Evolutionary conservation across 2,888 invertebrate genomes (phyloP).

Genomic region (Rhamnusium bicolor): DNA sequence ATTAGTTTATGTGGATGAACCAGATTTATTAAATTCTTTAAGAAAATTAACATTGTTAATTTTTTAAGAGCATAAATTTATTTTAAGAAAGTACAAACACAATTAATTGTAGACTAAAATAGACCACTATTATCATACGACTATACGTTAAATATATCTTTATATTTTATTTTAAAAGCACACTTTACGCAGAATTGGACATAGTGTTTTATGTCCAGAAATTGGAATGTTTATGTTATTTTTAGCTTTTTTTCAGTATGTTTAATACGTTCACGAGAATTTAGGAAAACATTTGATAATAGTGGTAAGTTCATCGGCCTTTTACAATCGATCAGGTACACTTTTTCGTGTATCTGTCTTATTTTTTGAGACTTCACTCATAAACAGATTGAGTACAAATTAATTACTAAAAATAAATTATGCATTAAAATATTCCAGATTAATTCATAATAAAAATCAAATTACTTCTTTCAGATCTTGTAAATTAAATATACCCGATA

Average conservation of each 20-base stretch:
- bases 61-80: no score
- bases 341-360: constrained; percentile 10
- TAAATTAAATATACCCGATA: constrained; percentile 8
- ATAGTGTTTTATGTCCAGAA: no score
- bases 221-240: not conserved
- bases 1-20: no score
- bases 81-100: no score
- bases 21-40: no score
- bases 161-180: no score
- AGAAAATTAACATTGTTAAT: no score
- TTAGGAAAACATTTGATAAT: not conserved
- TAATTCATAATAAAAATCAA: not conserved
- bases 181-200: no score
- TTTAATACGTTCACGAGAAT: not conserved
- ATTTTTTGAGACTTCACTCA: constrained; percentile 1
- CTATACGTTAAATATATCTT: no score
- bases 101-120: no score
- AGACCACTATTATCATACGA: no score
- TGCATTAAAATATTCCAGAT: constrained; percentile 10
- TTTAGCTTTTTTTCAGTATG: not conserved
- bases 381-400: constrained; percentile 17
- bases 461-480: constrained; percentile 1
- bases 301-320: constrained; percentile 7
- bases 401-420: not conserved
- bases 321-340: constrained; percentile 3